A percentile compares a stretch with the other conserved stretches of the same genome.
phyloP scores from a whole-genome alignment of 2,113 vertebrate species.

The Cyprinodon tularosa region DNA sequence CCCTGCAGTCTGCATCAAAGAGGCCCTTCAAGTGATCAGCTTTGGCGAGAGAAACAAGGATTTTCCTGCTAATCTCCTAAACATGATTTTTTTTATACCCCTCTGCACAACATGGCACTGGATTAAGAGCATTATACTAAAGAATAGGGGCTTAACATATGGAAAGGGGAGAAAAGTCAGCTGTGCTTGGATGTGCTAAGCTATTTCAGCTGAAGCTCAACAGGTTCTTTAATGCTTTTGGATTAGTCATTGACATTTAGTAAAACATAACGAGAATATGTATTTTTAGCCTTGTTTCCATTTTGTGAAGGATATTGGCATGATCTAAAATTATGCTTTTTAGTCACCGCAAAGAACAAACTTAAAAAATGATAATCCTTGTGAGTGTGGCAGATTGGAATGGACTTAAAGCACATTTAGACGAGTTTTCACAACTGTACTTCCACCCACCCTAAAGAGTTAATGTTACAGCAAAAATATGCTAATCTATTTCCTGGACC shows the following conservation, averaged over 20 bases:
- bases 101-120: slow-evolving; percentile 72
- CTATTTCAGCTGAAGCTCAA: slow-evolving; percentile 64
- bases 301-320: slow-evolving; percentile 26
- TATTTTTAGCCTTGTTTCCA: not conserved
- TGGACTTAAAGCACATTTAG: not conserved
- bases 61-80: slow-evolving; percentile 76
- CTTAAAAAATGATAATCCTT: not conserved
- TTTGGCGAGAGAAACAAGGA: slow-evolving; percentile 61
- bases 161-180: slow-evolving; percentile 62
- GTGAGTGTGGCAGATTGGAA: not conserved
- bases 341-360: not conserved
- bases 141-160: slow-evolving; percentile 70
- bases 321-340: not conserved
- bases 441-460: not conserved
- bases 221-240: slow-evolving; percentile 55
- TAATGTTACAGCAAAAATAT: slow-evolving; percentile 36
- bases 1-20: slow-evolving; percentile 58
- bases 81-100: slow-evolving; percentile 80
- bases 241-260: slow-evolving; percentile 26
- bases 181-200: slow-evolving; percentile 59
- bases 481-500: slow-evolving; percentile 43
- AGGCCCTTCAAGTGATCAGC: slow-evolving; percentile 71
- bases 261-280: slow-evolving; percentile 5
- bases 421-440: slow-evolving; percentile 4
- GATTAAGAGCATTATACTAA: slow-evolving; percentile 81